Conservation (phyloP, 2,888 invertebrate genomes). For the Rhorus exstirpatorius region DNA sequence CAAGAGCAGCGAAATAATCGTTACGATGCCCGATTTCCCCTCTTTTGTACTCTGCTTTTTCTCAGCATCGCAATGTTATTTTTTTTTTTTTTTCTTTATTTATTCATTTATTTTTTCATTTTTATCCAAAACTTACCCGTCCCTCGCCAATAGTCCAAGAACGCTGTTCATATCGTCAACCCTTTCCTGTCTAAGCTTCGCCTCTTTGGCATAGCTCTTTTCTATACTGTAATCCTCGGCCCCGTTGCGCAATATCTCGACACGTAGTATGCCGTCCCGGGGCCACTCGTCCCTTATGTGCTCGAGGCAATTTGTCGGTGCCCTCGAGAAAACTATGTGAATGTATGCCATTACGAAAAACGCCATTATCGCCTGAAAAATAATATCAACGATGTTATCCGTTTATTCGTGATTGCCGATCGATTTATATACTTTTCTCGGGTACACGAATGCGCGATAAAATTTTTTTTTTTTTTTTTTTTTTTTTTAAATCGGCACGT, state of each 20-base stretch:
- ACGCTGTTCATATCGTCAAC: conserved; percentile 88
- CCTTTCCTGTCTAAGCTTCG: conserved; percentile 90
- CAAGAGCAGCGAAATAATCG: conserved; percentile 74
- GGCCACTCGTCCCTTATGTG: conserved; percentile 97
- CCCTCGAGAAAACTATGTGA: conserved; percentile 96
- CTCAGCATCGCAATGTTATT: neutral
- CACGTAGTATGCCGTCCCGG: conserved; percentile 96
- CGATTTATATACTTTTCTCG: too few species aligned
- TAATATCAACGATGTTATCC: too few species aligned
- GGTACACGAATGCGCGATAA: too few species aligned
- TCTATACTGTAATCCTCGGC: conserved; percentile 92
- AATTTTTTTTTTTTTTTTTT: too few species aligned
- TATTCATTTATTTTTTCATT: conserved; percentile 26
- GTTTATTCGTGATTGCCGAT: too few species aligned
- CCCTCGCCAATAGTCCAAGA: conserved; percentile 89
- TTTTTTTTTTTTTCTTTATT: conserved; percentile 10
- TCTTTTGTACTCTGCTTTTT: neutral
- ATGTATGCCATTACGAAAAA: conserved; percentile 97
- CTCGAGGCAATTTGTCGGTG: conserved; percentile 97
- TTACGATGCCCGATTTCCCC: neutral
- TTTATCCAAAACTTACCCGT: conserved; percentile 87
- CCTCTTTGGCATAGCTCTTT: conserved; percentile 94
- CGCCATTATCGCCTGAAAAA: conserved; percentile 91
- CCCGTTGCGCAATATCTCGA: conserved; percentile 93
- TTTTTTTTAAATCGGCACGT: too few species aligned